Base-by-base conservation (phyloP, 1,140 invertebrate species). In the Drosophila busckii region DNA sequence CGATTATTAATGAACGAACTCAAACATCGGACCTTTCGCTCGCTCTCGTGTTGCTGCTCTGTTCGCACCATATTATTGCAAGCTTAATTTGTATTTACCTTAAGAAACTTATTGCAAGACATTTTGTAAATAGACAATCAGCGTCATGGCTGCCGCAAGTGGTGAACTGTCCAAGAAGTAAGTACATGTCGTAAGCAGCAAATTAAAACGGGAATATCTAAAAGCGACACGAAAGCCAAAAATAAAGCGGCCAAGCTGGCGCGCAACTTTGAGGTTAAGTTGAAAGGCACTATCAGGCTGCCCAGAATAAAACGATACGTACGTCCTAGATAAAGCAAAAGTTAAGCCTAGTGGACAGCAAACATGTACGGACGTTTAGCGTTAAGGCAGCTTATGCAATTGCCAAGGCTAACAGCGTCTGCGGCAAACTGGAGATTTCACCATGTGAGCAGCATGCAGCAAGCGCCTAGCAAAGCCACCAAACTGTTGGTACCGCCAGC, bases 81-180 rank as follows among this genome's bases (percentile, higher is more conserved):
- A 32, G 25, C 15, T 34, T 34, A 48, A 41, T 54, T 54, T 31
- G 40, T 37, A 12, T 46, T 31, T n/a, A n/a, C 6, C 34, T 6
- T 34, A 25, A 20, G 6, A 4, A 40, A 19, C 23, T 17, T 17
- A 26, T 17, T 7, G 20, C 31, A 31, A 37, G 22, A 12, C 34
- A 15, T 16, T 35, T 42, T 29, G 35, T 8, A 19, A 15, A 23
- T 20, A 41, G 20, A 44, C 44, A 8, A n/a, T 10, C 28, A 65
- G 22, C 59, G 48, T 46, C 31, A 85, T 85, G 83, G 62, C 83
- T 34, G 61, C 68, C 65, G 70, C 70, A 83, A 85, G 64, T 40
- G 76, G 83, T 65, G 83, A 85, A 63, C 44, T 85, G 38, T 85
- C 83, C 17, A 85, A 85, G 62, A 85, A 85, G 83, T 85, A 70